Conservation (phyloP, 2,113 vertebrate species). For the Pogonocichla stellata region DNA sequence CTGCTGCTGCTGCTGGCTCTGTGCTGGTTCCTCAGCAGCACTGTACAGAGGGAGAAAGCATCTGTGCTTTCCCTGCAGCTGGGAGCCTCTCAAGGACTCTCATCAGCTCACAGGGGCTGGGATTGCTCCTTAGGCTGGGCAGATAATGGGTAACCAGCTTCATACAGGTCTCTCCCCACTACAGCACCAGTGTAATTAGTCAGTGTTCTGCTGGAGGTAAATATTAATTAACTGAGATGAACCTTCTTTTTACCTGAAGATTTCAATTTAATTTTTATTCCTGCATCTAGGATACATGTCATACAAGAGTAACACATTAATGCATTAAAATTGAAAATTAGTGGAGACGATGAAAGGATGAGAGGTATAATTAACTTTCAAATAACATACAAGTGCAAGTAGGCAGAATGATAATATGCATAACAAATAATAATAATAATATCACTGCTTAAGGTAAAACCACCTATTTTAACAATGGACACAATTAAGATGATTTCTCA, state of each 20-base stretch:
- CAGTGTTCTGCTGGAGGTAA: constrained; percentile 34
- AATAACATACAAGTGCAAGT: constrained; percentile 24
- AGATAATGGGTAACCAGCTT: constrained; percentile 33
- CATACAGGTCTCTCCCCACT: neutral
- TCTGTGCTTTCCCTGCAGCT: neutral
- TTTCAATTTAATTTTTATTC: constrained; percentile 44
- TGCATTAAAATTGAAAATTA: constrained; percentile 38
- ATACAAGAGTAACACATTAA: constrained; percentile 19
- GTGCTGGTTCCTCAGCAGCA: neutral
- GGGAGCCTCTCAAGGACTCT: neutral
- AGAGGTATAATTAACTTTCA: constrained; percentile 53
- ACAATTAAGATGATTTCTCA: constrained; percentile 15
- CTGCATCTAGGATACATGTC: neutral
- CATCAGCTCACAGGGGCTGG: neutral
- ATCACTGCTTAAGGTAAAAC: neutral
- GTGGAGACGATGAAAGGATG: neutral
- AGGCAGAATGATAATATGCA: constrained; percentile 27
- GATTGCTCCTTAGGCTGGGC: constrained; percentile 22
- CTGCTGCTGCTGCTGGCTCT: neutral
- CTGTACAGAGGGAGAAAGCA: neutral
- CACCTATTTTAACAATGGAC: constrained; percentile 13
- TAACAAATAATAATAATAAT: constrained; percentile 60
- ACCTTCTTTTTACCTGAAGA: constrained; percentile 29
- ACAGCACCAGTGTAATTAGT: constrained; percentile 7
- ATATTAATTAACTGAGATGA: constrained; percentile 53